Percentiles rank a stretch among this genome's conserved stretches.
Conservation (phyloP, 1,140 invertebrate species). For the Diachasma alloeum region DNA sequence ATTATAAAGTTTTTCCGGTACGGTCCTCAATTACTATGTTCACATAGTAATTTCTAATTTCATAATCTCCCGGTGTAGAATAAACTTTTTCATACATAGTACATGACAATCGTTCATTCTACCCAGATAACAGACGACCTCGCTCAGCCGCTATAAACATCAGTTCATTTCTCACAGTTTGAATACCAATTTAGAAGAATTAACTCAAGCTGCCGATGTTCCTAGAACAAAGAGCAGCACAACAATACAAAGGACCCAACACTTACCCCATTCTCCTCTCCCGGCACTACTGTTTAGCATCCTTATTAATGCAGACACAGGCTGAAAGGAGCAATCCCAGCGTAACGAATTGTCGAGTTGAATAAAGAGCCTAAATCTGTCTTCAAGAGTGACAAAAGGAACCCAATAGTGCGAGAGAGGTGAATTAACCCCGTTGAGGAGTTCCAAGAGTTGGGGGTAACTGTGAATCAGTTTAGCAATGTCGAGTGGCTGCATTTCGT, state of each 20-base stretch:
- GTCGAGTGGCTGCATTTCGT: neutral
- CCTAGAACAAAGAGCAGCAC: no score
- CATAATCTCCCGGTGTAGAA: no score
- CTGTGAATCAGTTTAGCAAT: neutral
- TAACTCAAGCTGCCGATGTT: no score
- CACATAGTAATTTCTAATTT: no score
- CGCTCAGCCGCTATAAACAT: no score
- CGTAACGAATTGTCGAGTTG: neutral
- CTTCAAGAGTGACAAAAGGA: neutral
- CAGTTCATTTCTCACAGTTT: no score
- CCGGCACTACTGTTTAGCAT: neutral
- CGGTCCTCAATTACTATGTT: no score
- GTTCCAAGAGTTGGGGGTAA: neutral
- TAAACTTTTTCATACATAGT: no score
- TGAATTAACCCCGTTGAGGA: neutral
- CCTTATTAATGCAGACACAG: neutral
- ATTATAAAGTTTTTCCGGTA: no score
- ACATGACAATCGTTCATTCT: no score
- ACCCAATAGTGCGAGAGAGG: neutral
- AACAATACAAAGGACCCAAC: neutral
- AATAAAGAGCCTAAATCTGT: neutral
- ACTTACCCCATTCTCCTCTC: neutral
- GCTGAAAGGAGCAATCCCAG: neutral
- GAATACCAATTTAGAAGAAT: no score
- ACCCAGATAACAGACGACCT: no score